A percentile compares a stretch with the other conserved stretches of the same genome.
Evolutionary conservation across 2,797 vertebrate genomes (phyloP).

Genomic region (Diglossa cyanea): DNA sequence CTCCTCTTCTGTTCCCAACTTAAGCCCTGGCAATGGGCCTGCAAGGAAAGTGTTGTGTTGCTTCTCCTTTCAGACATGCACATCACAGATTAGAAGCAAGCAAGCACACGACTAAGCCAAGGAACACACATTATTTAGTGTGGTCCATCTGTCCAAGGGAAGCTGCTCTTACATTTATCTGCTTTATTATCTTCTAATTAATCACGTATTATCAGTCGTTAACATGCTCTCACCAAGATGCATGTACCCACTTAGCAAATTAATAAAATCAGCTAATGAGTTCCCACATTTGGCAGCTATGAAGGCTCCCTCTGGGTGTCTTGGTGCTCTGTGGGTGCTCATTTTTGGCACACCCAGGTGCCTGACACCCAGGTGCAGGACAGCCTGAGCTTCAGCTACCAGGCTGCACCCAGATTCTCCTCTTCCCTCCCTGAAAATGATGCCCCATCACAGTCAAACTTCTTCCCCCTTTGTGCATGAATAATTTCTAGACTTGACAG

Average conservation of each 20-base stretch:
- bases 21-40: background rate
- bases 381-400: background rate
- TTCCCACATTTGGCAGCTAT: background rate
- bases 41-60: background rate
- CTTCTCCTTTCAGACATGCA: background rate
- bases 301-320: background rate
- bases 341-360: background rate
- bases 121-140: background rate
- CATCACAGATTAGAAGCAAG: background rate
- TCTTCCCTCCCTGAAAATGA: background rate
- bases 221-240: background rate
- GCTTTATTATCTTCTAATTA: conserved; percentile 12
- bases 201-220: background rate
- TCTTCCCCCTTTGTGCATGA: background rate
- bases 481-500: background rate
- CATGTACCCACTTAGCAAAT: background rate
- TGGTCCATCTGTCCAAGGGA: conserved; percentile 34
- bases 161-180: conserved; percentile 20
- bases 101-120: background rate
- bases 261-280: background rate
- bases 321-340: background rate
- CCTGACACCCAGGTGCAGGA: accelerated
- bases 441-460: background rate
- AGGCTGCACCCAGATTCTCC: background rate
- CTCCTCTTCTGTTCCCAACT: background rate